Conservation (phyloP, 92 coral and sea anemone genomes). For the Hydrozoanthus gracilis region DNA sequence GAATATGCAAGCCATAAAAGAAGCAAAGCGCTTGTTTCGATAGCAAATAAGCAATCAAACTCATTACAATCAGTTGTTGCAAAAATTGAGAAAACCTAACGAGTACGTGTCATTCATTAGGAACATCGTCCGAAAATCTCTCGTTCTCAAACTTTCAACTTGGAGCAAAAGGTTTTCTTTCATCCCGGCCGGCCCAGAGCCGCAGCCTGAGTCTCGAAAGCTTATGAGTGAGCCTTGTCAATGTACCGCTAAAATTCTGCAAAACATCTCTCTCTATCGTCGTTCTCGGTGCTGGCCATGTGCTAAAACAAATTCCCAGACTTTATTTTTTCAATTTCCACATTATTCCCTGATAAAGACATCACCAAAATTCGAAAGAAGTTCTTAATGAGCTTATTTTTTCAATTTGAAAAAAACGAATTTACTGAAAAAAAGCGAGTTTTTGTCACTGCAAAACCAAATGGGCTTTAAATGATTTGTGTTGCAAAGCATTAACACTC, state of each 20-base stretch:
- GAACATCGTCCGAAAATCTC: background rate
- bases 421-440: background rate
- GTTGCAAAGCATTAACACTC: background rate
- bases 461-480: background rate
- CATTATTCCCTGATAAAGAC: background rate
- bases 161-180: constrained; percentile 6
- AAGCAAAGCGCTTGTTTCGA: too few relatives aligned
- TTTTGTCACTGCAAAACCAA: background rate
- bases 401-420: background rate
- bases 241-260: background rate
- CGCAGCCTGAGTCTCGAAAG: constrained; percentile 18
- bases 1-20: too few relatives aligned
- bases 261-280: constrained; percentile 6
- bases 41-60: too few relatives aligned
- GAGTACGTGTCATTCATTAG: background rate
- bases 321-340: background rate
- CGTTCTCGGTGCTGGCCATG: background rate
- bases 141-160: constrained; percentile 7
- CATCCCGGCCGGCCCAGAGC: background rate
- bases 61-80: too few relatives aligned
- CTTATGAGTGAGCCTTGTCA: constrained; percentile 20
- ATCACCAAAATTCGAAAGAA: background rate
- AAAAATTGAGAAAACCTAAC: too few relatives aligned
- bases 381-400: background rate
- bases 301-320: background rate